These are phyloP conservation scores for Lacerta viridis DNA, from an alignment of 2,797 vertebrate genomes.

Conservation along the genomic window DNA sequence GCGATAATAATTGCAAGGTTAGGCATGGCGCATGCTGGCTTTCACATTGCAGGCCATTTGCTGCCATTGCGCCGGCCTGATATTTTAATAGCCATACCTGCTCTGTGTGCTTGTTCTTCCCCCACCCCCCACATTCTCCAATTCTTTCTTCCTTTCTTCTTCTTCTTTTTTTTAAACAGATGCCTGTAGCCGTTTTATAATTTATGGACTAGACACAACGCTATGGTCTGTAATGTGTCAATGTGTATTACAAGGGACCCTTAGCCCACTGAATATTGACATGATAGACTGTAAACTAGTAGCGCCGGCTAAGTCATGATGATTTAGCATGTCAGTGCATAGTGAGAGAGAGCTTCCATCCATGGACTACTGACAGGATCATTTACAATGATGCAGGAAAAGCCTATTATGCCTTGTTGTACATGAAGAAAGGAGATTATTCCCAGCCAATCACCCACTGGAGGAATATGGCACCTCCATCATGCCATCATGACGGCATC, in stretches of 20 bases:
- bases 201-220: conserved; percentile 68
- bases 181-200: conserved; percentile 62
- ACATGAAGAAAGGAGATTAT: neutral
- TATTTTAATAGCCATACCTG: conserved; percentile 56
- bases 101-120: conserved; percentile 46
- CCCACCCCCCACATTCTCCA: conserved; percentile 12
- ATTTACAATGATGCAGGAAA: neutral
- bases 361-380: conserved; percentile 32
- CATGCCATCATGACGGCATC: neutral
- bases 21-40: conserved; percentile 46
- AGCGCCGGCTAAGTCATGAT: conserved; percentile 47
- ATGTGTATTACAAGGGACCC: conserved; percentile 65
- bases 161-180: conserved; percentile 51
- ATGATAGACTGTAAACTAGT: conserved; percentile 61
- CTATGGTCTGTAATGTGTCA: conserved; percentile 70
- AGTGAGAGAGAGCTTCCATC: conserved; percentile 47
- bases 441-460: conserved; percentile 19
- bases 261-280: conserved; percentile 60
- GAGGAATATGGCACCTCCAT: neutral
- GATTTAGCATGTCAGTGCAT: conserved; percentile 56
- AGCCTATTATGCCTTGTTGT: neutral
- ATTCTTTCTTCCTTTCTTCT: conserved; percentile 19
- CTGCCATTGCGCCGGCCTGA: conserved; percentile 43
- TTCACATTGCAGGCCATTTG: conserved; percentile 50
- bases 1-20: conserved; percentile 55